These are phyloP conservation scores for Tiliacea citrago DNA, from an alignment of 2,888 invertebrate species.

Conservation along the genomic window DNA sequence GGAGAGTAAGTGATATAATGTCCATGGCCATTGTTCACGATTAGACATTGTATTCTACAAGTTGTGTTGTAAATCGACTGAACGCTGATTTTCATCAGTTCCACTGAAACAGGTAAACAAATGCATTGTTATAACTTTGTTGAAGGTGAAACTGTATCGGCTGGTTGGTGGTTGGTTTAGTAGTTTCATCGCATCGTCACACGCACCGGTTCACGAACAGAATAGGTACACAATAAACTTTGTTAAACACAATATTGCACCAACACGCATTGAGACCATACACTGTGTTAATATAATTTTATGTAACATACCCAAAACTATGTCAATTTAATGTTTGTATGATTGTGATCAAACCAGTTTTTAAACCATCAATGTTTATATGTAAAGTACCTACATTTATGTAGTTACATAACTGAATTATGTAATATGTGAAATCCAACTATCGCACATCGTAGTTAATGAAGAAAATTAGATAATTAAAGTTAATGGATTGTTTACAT, in stretches of 20 bases:
- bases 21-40: not conserved
- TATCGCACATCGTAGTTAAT: slow-evolving; percentile 16
- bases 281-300: slow-evolving; percentile 16
- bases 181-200: not conserved
- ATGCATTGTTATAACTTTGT: slow-evolving; percentile 20
- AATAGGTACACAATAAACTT: slow-evolving; percentile 24
- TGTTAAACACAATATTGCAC: slow-evolving; percentile 8
- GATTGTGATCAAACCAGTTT: slow-evolving; percentile 46
- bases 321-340: slow-evolving; percentile 23
- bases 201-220: not conserved
- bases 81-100: slow-evolving; percentile 3
- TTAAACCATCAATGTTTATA: slow-evolving; percentile 23
- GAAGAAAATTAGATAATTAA: slow-evolving; percentile 35
- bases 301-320: slow-evolving; percentile 38
- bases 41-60: not conserved
- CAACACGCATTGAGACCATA: not conserved
- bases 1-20: not conserved
- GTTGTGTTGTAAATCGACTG: not conserved
- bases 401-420: slow-evolving; percentile 53
- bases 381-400: slow-evolving; percentile 43
- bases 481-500: slow-evolving; percentile 41
- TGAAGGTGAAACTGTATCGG: not conserved
- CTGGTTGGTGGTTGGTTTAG: slow-evolving; percentile 9
- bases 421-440: slow-evolving; percentile 48
- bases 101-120: not conserved